Conservation (phyloP, 2,888 invertebrate genomes). For the Bellardia bayeri region DNA sequence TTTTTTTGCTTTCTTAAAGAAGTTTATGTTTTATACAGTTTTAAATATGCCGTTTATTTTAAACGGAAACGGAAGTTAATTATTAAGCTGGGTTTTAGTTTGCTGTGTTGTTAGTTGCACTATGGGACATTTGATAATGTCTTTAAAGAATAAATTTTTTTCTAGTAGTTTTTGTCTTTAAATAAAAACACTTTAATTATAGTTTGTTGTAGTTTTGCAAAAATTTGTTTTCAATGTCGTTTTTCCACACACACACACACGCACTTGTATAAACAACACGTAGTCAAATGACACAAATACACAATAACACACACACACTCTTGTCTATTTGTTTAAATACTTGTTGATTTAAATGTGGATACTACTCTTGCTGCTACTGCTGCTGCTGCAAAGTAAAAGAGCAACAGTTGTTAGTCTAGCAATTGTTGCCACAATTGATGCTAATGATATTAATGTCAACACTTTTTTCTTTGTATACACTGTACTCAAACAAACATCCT, state of each 20-base stretch:
- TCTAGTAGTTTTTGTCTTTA: constrained; percentile 4
- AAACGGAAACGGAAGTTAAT: constrained; percentile 64
- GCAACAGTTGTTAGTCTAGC: constrained; percentile 72
- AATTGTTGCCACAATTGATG: constrained; percentile 68
- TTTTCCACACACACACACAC: background rate
- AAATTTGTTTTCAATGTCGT: background rate
- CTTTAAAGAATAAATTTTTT: constrained; percentile 15
- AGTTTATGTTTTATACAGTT: constrained; percentile 6
- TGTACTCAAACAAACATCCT: background rate
- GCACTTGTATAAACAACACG: background rate
- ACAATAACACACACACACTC: background rate
- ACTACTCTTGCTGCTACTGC: constrained; percentile 25
- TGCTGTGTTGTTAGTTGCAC: background rate
- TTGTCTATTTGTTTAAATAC: constrained; percentile 49
- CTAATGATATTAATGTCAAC: constrained; percentile 71
- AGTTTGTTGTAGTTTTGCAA: background rate
- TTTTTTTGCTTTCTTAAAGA: constrained; percentile 9
- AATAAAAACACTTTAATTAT: constrained; percentile 19
- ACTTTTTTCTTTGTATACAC: constrained; percentile 32
- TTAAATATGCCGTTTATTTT: background rate
- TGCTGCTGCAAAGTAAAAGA: constrained; percentile 50
- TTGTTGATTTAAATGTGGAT: constrained; percentile 58
- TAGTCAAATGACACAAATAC: background rate
- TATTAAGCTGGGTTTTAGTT: constrained; percentile 11
- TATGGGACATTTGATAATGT: background rate